phyloP scores from a whole-genome alignment of 2,113 vertebrate species.

The Cebus imitator region DNA sequence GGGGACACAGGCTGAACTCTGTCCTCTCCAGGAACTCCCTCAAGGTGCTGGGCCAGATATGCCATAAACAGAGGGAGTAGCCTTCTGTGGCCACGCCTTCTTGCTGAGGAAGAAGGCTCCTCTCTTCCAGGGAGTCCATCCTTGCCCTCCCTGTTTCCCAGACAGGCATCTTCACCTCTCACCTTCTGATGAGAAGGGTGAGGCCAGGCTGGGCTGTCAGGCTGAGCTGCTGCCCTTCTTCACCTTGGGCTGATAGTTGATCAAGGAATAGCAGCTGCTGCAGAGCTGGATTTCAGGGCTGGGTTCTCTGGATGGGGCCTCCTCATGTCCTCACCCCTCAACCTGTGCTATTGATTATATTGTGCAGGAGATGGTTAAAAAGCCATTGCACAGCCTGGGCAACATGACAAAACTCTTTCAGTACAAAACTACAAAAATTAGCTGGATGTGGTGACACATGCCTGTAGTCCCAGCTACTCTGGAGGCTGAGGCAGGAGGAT shows the following conservation, averaged over 20 bases:
- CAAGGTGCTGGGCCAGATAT: constrained; percentile 43
- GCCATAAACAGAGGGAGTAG: constrained; percentile 52
- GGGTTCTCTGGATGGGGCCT: not conserved
- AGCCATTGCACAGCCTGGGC: not conserved
- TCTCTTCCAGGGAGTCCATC: not conserved
- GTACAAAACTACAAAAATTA: no score
- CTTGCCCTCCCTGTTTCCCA: constrained; percentile 27
- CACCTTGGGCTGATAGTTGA: not conserved
- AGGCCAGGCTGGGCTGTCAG: not conserved
- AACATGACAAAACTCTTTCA: no score
- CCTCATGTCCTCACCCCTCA: not conserved
- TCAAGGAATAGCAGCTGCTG: not conserved
- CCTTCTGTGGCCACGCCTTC: constrained; percentile 1
- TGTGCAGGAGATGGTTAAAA: not conserved
- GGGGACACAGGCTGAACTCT: constrained; percentile 66
- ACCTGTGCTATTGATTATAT: not conserved
- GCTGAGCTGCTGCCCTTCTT: not conserved
- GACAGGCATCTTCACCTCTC: not conserved
- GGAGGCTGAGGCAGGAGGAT: no score
- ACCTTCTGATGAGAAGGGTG: not conserved
- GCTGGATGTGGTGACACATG: no score
- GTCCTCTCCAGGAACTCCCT: constrained; percentile 70
- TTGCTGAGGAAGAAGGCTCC: not conserved
- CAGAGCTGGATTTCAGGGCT: not conserved
- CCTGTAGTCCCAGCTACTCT: no score